These are phyloP conservation scores for Micromys minutus DNA, from an alignment of 2,113 vertebrate species.

Conservation along the genomic window DNA sequence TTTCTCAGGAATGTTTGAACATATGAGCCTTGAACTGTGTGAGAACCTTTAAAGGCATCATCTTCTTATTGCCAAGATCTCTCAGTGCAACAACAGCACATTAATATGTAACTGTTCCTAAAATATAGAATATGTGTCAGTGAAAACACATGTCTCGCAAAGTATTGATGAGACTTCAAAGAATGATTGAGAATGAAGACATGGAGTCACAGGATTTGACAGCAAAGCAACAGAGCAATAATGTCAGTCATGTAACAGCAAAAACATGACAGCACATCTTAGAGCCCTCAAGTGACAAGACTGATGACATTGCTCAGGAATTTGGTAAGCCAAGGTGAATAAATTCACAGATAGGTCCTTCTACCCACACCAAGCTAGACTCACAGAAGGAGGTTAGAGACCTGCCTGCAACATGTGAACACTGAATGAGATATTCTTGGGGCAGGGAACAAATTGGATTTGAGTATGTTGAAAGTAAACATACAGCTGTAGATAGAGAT, in stretches of 20 bases:
- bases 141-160: not conserved
- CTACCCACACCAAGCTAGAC: not conserved
- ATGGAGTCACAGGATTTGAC: not conserved
- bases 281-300: not conserved
- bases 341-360: not conserved
- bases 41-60: not conserved
- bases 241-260: not conserved
- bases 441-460: not conserved
- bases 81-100: not conserved
- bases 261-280: not conserved
- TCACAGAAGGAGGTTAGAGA: not conserved
- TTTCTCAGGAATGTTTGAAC: not conserved
- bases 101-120: not conserved
- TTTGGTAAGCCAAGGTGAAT: not conserved
- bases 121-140: not conserved
- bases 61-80: not conserved
- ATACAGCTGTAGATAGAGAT: not conserved
- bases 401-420: not conserved
- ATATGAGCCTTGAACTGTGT: not conserved
- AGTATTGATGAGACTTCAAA: not conserved
- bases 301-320: not conserved
- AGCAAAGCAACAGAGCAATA: not conserved
- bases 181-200: not conserved
- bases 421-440: not conserved
- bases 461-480: not conserved